Evolutionary conservation across 2,797 vertebrate genomes (phyloP).

Genomic region (Poecilia picta): DNA sequence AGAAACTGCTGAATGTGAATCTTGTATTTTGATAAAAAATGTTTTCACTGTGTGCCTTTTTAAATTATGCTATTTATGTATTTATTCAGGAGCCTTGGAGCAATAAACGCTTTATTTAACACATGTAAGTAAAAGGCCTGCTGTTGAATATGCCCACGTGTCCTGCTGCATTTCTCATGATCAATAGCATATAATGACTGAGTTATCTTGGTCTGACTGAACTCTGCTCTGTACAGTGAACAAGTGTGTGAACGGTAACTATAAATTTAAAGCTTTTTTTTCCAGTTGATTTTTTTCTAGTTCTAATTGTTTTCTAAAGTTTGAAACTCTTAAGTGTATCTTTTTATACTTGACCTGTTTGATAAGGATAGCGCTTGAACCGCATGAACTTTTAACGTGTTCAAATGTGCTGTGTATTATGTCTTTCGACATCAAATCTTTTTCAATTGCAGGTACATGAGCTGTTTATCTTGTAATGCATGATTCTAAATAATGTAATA

Average conservation of each 20-base stretch:
- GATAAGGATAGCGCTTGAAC: constrained; percentile 81
- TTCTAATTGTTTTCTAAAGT: constrained; percentile 86
- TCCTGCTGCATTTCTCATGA: constrained; percentile 57
- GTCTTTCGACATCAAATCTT: constrained; percentile 57
- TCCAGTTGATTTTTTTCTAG: constrained; percentile 84
- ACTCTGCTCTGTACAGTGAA: constrained; percentile 77
- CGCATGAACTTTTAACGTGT: constrained; percentile 43
- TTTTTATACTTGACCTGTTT: constrained; percentile 95
- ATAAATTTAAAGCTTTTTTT: constrained; percentile 85
- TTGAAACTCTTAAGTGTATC: constrained; percentile 84
- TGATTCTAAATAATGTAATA: constrained; percentile 60
- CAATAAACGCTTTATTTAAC: constrained; percentile 53
- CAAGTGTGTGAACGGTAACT: constrained; percentile 68
- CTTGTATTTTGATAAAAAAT: constrained; percentile 79
- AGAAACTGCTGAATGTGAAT: constrained; percentile 64
- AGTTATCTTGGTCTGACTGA: constrained; percentile 81
- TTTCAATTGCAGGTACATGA: constrained; percentile 58
- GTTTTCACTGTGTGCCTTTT: constrained; percentile 93
- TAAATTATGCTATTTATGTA: constrained; percentile 93
- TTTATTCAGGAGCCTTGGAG: constrained; percentile 94
- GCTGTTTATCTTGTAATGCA: constrained; percentile 65
- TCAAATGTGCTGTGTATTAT: constrained; percentile 52
- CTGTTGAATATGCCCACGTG: constrained; percentile 35
- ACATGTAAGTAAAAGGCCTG: constrained; percentile 41
- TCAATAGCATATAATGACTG: constrained; percentile 52